Percentiles rank a stretch among this genome's conserved stretches.
These are phyloP conservation scores for Cheilosia urbana DNA, from an alignment of 2,888 invertebrate genomes.

Conservation along the genomic window DNA sequence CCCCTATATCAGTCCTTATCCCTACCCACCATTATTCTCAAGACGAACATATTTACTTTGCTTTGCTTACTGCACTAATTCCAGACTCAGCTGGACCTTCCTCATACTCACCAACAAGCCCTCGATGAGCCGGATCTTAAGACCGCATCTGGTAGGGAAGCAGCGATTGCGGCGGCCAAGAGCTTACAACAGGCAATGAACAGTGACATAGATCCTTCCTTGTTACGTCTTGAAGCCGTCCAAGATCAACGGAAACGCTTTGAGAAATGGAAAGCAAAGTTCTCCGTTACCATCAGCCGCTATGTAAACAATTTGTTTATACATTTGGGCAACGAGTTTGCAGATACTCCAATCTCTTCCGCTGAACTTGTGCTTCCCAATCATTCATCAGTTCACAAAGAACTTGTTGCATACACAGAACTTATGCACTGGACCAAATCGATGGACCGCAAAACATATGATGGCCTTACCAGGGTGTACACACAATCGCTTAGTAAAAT, in stretches of 20 bases:
- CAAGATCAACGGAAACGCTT: slow-evolving; percentile 92
- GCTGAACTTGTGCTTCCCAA: slow-evolving; percentile 89
- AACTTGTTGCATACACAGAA: slow-evolving; percentile 93
- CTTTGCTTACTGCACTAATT: slow-evolving; percentile 39
- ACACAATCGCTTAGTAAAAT: slow-evolving; percentile 92
- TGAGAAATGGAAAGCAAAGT: slow-evolving; percentile 90
- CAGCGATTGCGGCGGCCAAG: slow-evolving; percentile 89
- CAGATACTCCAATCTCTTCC: slow-evolving; percentile 84
- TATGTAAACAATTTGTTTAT: slow-evolving; percentile 98
- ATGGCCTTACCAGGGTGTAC: slow-evolving; percentile 92
- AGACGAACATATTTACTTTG: background rate
- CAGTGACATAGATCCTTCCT: slow-evolving; percentile 87
- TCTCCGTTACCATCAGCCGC: slow-evolving; percentile 92
- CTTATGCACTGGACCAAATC: slow-evolving; percentile 96
- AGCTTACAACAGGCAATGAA: slow-evolving; percentile 90
- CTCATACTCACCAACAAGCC: slow-evolving; percentile 87
- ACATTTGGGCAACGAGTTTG: slow-evolving; percentile 93
- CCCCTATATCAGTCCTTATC: no score
- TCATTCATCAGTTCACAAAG: slow-evolving; percentile 92
- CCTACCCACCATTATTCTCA: background rate
- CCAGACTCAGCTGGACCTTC: slow-evolving; percentile 89
- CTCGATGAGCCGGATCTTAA: slow-evolving; percentile 90
- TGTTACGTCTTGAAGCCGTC: slow-evolving; percentile 89
- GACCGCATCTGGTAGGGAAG: slow-evolving; percentile 86
- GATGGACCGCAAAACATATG: slow-evolving; percentile 93